Conservation (phyloP, 2,797 vertebrate genomes). For the Hylomyscus alleni region DNA sequence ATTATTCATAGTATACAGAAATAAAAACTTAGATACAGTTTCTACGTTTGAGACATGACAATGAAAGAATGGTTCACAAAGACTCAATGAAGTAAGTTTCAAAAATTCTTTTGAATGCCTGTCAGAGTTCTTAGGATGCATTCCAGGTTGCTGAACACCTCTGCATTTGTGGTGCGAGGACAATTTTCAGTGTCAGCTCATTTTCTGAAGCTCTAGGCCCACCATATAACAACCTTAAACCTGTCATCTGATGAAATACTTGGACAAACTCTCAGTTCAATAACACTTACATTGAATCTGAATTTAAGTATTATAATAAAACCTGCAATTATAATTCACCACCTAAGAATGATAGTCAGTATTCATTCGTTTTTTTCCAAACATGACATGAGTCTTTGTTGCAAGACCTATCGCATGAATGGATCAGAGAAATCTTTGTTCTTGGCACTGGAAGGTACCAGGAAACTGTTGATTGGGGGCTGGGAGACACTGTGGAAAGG, state of each 20-base stretch:
- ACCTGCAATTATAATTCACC: not conserved
- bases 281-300: conserved; percentile 29
- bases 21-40: not conserved
- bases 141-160: not conserved
- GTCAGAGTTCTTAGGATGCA: not conserved
- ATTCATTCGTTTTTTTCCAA: not conserved
- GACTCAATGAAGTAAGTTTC: not conserved
- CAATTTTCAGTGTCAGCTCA: not conserved
- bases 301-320: conserved; percentile 50
- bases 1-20: not conserved
- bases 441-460: not conserved
- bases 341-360: not conserved
- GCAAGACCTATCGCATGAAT: not conserved
- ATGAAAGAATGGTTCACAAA: not conserved
- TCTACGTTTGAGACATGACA: not conserved
- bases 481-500: not conserved
- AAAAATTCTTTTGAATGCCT: conserved; percentile 7
- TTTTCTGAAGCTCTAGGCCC: conserved; percentile 12
- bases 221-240: conserved; percentile 13
- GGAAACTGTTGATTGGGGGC: not conserved
- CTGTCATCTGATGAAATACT: conserved; percentile 27
- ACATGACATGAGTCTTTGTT: not conserved
- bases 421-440: not conserved
- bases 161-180: not conserved
- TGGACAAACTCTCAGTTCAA: conserved; percentile 26